Evolutionary conservation across 2,888 invertebrate genomes (phyloP).

Genomic region (Sarcophaga subvicina): DNA sequence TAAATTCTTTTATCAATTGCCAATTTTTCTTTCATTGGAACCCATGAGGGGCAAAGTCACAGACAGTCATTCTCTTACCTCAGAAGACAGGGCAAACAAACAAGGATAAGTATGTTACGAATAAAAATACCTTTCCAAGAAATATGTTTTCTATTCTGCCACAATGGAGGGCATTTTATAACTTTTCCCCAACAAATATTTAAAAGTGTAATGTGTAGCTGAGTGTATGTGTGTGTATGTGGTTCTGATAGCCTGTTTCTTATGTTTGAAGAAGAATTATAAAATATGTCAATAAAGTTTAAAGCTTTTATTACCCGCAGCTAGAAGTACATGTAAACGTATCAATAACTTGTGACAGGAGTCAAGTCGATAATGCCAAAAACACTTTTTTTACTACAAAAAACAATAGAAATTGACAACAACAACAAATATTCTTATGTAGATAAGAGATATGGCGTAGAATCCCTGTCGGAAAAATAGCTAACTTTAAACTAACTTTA

Average conservation of each 20-base stretch:
- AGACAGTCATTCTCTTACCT: slow-evolving; percentile 15
- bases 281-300: slow-evolving; percentile 45
- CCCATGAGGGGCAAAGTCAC: slow-evolving; percentile 54
- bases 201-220: too few species aligned
- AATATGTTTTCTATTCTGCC: too few species aligned
- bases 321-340: slow-evolving; percentile 52
- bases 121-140: not conserved
- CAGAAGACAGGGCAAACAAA: slow-evolving; percentile 4
- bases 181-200: too few species aligned
- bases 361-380: slow-evolving; percentile 43
- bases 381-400: not conserved
- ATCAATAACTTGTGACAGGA: slow-evolving; percentile 54
- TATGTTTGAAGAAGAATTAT: slow-evolving; percentile 38
- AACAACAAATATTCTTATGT: too few species aligned
- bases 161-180: too few species aligned
- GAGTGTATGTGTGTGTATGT: not conserved
- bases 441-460: not conserved
- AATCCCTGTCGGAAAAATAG: too few species aligned
- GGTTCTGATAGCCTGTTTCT: not conserved
- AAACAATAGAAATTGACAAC: not conserved
- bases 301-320: slow-evolving; percentile 54
- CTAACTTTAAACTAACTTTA: too few species aligned
- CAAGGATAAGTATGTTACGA: not conserved
- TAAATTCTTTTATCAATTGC: slow-evolving; percentile 21
- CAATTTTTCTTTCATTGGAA: slow-evolving; percentile 45